Evolutionary conservation across 2,113 vertebrate genomes (phyloP), one percentile per base, ranked within the genome.

Genomic region (Scortum barcoo): DNA sequence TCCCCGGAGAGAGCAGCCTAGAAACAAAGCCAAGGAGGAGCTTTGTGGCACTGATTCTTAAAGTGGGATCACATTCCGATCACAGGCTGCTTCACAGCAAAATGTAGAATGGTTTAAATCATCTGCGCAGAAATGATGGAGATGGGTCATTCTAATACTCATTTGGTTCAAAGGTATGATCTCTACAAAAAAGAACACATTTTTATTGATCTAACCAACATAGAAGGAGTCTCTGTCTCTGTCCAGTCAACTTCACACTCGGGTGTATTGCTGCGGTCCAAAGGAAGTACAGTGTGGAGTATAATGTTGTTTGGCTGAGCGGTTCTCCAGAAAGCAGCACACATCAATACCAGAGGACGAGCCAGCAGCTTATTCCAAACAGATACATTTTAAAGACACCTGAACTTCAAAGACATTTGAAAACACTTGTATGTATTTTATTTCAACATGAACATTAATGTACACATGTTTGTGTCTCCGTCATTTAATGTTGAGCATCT

Each of bases 1-100:
- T 86, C 88, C 81, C 81, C 2, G 40, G 76, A 80, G 88, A 65
- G 54, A 76, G 40, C 65, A 78, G 61, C 67, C 78, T 48, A 38
- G 67, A 88, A 83, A 79, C 65, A 70, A 69, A 67, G 63, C 69
- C 57, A 71, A 38, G 38, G 53, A 69, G 68, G 28, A 70, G 56
- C 76, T 76, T 40, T 65, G 24, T n/a, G 61, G 44, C 69, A 14
- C 3, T 28, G 57, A 46, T 65, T 78, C 56, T 67, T n/a, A 19
- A 36, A 65, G 70, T 48, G 57, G 19, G 84, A 77, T 77, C 54
- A 44, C 12, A n/a, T 20, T 60, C 42, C 58, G n/a, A 56, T 50
- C 72, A 71, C 30, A 24, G 22, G 58, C 42, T n/a, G 30, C 30
- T 66, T 57, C 17, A 46, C 7, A 11, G 51, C 4, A 28, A 28